Evolutionary conservation across 2,797 vertebrate genomes (phyloP).

Genomic region (Oophaga sylvatica): DNA sequence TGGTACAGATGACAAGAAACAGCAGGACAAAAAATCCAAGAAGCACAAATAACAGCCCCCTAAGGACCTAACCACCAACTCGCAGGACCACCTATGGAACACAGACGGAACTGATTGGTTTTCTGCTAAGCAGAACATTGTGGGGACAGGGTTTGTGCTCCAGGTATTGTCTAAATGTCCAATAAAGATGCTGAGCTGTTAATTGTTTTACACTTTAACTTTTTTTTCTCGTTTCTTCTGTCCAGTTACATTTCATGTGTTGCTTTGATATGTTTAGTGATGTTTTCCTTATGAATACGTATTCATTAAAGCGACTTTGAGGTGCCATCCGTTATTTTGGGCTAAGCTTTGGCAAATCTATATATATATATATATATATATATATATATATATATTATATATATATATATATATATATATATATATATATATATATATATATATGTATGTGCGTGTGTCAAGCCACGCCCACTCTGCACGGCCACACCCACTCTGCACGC

Average conservation of each 20-base stretch:
- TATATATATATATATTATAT: too few species aligned
- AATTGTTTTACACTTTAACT: slow-evolving; percentile 1
- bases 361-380: too few species aligned
- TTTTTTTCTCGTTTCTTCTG: not conserved
- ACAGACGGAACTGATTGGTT: slow-evolving; percentile 31
- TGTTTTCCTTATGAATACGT: not conserved
- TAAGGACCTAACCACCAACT: slow-evolving; percentile 9
- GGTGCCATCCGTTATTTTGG: not conserved
- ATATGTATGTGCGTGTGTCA: too few species aligned
- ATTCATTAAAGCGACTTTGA: not conserved
- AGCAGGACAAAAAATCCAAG: slow-evolving; percentile 66
- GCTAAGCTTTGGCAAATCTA: not conserved
- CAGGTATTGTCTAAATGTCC: slow-evolving; percentile 33
- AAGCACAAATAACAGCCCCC: slow-evolving; percentile 38
- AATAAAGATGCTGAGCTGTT: slow-evolving; percentile 36
- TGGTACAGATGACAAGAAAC: slow-evolving; percentile 75
- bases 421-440: too few species aligned
- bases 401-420: too few species aligned
- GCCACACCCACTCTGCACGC: too few species aligned
- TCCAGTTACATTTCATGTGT: not conserved
- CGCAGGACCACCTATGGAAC: slow-evolving; percentile 1
- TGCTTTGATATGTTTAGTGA: not conserved
- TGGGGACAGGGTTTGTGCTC: slow-evolving; percentile 1
- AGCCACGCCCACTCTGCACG: too few species aligned
- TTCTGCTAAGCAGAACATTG: slow-evolving; percentile 56